Evolutionary conservation across 1,140 invertebrate species (phyloP), one percentile per base, ranked within the genome.

Genomic region (Panulirus ornatus): DNA sequence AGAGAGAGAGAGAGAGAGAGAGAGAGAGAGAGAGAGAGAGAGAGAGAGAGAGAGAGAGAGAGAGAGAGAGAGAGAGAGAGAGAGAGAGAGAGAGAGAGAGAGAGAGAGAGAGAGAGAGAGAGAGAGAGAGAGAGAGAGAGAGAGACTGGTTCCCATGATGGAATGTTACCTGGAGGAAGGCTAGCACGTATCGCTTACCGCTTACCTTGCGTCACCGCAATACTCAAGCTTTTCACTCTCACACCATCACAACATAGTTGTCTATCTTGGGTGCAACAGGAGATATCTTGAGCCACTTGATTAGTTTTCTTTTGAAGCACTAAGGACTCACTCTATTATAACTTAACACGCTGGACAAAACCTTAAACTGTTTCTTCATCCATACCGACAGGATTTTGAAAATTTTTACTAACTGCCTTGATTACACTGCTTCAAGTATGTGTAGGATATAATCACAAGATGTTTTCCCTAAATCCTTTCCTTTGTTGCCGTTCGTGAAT

Each of bases 31-130:
- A n/a, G n/a, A n/a, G n/a, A n/a, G n/a, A n/a, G n/a, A n/a, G n/a
- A n/a, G n/a, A n/a, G n/a, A n/a, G n/a, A n/a, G n/a, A n/a, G n/a
- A n/a, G n/a, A n/a, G n/a, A n/a, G n/a, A n/a, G n/a, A n/a, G n/a
- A n/a, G n/a, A n/a, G n/a, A n/a, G n/a, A n/a, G n/a, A n/a, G n/a
- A n/a, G n/a, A n/a, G 51, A 58, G 51, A 58, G 51, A 58, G 51
- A 58, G 51, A 58, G 51, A 58, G 51, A 58, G 51, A 58, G 51
- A 58, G 51, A 58, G 51, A 58, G 51, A 58, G 51, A 58, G 51
- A 58, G 51, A 58, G 51, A 58, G 51, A 58, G 51, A 58, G 51
- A 58, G 51, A 58, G 51, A 58, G 51, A 58, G 51, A 58, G 51
- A 58, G 51, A 58, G 51, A 11, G 22, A 22, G 11, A 22, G 51